Conservation (phyloP, 2,113 vertebrate genomes). For the Zapus hudsonius region DNA sequence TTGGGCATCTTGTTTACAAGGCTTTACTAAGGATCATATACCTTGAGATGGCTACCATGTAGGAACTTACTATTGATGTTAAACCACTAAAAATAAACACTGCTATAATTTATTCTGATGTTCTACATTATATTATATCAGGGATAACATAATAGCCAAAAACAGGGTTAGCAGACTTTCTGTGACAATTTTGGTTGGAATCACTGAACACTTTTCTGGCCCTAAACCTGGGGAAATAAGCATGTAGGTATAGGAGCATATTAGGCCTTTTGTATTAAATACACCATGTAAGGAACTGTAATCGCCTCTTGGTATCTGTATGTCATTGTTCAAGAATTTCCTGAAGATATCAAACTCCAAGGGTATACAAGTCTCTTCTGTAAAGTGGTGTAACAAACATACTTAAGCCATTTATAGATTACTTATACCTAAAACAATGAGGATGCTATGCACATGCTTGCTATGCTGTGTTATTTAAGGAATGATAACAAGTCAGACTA, state of each 20-base stretch:
- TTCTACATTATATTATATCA: not conserved
- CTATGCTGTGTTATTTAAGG: not conserved
- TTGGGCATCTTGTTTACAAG: not conserved
- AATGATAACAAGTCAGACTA: not conserved
- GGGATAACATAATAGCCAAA: not conserved
- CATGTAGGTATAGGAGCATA: not conserved
- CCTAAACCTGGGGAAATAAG: not conserved
- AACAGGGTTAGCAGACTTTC: not conserved
- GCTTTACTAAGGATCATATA: not conserved
- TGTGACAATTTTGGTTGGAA: not conserved
- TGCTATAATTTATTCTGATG: slow-evolving; percentile 14
- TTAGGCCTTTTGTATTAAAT: slow-evolving; percentile 15
- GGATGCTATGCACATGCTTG: not conserved
- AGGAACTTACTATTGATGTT: slow-evolving; percentile 8
- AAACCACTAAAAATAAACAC: not conserved
- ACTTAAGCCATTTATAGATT: not conserved
- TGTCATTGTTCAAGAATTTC: not conserved
- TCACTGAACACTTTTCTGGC: no score
- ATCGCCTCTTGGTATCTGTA: not conserved
- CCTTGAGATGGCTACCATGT: not conserved
- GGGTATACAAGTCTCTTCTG: not conserved
- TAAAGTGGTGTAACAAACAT: not conserved
- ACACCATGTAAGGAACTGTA: not conserved
- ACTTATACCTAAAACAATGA: not conserved
- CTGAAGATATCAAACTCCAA: not conserved